Evolutionary conservation across 35 echinoderm and acorn worm genomes (phyloP).

Genomic region (Strongylocentrotus purpuratus): DNA sequence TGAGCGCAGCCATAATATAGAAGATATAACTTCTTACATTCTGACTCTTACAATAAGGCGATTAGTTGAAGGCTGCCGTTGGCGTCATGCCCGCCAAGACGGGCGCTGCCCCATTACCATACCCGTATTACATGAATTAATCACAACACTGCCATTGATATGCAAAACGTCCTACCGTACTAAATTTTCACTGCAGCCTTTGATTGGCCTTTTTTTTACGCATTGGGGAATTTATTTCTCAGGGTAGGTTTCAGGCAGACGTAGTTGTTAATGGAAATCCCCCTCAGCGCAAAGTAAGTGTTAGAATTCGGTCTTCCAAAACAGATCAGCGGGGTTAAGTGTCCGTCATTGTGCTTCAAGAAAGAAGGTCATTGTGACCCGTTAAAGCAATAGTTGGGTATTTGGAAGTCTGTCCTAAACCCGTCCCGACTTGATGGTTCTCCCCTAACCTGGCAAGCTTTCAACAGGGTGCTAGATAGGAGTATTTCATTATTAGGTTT

Average conservation of each 20-base stretch:
- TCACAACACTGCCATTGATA: background rate
- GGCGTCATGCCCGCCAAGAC: background rate
- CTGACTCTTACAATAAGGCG: background rate
- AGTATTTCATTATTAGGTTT: background rate
- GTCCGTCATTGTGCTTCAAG: background rate
- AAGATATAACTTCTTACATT: slow-evolving; percentile 35
- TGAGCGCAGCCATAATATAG: background rate
- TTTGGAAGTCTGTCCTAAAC: background rate
- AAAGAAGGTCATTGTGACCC: background rate
- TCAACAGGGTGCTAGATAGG: no score
- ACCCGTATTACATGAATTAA: background rate
- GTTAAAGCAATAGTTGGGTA: background rate
- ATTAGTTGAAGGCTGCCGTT: background rate
- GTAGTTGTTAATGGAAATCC: background rate
- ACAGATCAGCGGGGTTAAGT: background rate
- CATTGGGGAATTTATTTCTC: background rate
- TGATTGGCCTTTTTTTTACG: background rate
- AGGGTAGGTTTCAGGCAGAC: background rate
- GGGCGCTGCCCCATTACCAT: slow-evolving; percentile 4
- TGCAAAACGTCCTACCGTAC: background rate
- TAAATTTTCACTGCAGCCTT: slow-evolving; percentile 20
- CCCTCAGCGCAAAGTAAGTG: background rate
- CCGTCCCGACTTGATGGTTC: background rate
- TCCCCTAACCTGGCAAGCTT: background rate
- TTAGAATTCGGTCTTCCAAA: no score